Percentiles rank a stretch among this genome's conserved stretches.
phyloP scores from a whole-genome alignment of 2,888 invertebrate species.

The Drosophila diplacantha region DNA sequence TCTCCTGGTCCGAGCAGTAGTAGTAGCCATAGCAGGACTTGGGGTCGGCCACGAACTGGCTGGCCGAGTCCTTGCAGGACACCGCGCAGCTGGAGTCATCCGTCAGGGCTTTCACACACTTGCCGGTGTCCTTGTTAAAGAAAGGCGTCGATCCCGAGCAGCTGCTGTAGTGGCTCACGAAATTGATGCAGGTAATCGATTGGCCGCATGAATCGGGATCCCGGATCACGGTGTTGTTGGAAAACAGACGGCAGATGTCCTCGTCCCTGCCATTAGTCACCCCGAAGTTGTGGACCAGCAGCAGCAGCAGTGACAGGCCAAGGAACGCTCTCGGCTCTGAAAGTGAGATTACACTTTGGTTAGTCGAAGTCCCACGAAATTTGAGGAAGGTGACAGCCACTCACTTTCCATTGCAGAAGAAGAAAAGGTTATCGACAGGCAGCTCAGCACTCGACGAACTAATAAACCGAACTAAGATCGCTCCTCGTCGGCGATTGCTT shows the following conservation, averaged over 20 bases:
- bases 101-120: constrained; percentile 42
- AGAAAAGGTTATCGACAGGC: constrained; percentile 4
- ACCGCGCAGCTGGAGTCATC: constrained; percentile 44
- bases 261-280: constrained; percentile 21
- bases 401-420: constrained; percentile 12
- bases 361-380: background rate
- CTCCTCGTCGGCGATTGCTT: constrained; percentile 7
- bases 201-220: constrained; percentile 70
- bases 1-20: constrained; percentile 47
- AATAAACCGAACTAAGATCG: constrained; percentile 4
- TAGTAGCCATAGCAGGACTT: constrained; percentile 66
- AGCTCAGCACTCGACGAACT: constrained; percentile 21
- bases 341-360: background rate
- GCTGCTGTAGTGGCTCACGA: constrained; percentile 37
- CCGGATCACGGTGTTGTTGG: constrained; percentile 60
- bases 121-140: constrained; percentile 50
- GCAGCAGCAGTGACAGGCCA: constrained; percentile 9
- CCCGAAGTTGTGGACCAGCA: background rate
- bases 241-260: constrained; percentile 64
- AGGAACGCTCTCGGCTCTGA: background rate
- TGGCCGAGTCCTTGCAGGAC: constrained; percentile 37
- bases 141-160: constrained; percentile 55
- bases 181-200: constrained; percentile 62
- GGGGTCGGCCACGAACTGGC: constrained; percentile 48
- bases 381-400: background rate